These are phyloP conservation scores for Cheilosia pagana DNA, from an alignment of 2,888 invertebrate species.

Conservation along the genomic window DNA sequence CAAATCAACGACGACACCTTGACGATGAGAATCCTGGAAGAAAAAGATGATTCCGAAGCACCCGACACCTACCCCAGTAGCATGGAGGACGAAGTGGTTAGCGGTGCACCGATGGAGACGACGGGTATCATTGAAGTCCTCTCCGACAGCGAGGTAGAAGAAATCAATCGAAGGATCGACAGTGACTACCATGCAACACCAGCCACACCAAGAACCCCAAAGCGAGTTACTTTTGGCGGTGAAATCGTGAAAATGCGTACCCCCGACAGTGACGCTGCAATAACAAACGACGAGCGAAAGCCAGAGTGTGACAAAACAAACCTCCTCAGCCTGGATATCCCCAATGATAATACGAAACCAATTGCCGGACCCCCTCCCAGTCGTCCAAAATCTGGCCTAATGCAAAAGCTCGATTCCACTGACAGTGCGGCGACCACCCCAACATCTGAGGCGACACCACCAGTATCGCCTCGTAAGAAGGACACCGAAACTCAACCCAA, in stretches of 20 bases:
- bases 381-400: conserved; percentile 27
- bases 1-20: conserved; percentile 92
- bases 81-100: conserved; percentile 78
- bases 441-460: conserved; percentile 56
- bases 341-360: conserved; percentile 82
- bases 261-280: conserved; percentile 90
- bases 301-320: conserved; percentile 76
- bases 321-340: conserved; percentile 80
- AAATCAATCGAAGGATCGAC: conserved; percentile 79
- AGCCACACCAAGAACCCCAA: conserved; percentile 85
- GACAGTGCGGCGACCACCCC: conserved; percentile 47
- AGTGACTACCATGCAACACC: conserved; percentile 74
- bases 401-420: conserved; percentile 17
- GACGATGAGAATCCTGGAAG: conserved; percentile 92
- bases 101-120: conserved; percentile 82
- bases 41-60: conserved; percentile 80
- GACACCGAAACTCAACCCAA: conserved; percentile 30
- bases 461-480: conserved; percentile 71
- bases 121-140: conserved; percentile 86
- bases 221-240: conserved; percentile 93
- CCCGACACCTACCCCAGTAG: conserved; percentile 74
- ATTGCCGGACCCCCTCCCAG: conserved; percentile 50
- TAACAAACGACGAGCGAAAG: conserved; percentile 35
- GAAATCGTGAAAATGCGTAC: conserved; percentile 93
- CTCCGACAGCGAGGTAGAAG: conserved; percentile 86